Conservation (phyloP, 2,797 vertebrate genomes). For the Acipenser transmontanus region DNA sequence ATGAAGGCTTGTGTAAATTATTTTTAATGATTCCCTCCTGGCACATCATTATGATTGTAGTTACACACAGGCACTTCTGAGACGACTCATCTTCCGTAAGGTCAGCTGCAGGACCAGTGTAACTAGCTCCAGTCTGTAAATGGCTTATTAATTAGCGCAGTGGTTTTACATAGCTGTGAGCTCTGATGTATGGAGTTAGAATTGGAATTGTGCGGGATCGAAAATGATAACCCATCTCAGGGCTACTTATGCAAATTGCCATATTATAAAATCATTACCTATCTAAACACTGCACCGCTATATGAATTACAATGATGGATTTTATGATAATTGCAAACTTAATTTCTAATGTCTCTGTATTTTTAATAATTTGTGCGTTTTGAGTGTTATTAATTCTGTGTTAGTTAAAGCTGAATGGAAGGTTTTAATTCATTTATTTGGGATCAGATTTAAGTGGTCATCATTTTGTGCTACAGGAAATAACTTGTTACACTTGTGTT, state of each 20-base stretch:
- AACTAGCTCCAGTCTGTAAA: conserved; percentile 97
- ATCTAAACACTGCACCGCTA: conserved; percentile 97
- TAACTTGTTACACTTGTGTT: conserved; percentile 30
- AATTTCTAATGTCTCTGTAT: conserved; percentile 83
- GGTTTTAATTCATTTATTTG: conserved; percentile 53
- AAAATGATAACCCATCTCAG: conserved; percentile 97
- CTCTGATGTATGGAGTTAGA: conserved; percentile 96
- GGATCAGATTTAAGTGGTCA: conserved; percentile 48
- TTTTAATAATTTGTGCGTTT: conserved; percentile 86
- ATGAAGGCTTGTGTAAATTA: conserved; percentile 99
- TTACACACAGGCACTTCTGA: conserved; percentile 98
- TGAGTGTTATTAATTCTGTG: conserved; percentile 92
- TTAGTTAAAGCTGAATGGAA: conserved; percentile 84
- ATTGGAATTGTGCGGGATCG: conserved; percentile 94
- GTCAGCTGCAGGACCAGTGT: conserved; percentile 93
- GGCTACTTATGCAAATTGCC: conserved; percentile 99
- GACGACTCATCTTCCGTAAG: conserved; percentile 87
- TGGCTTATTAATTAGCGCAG: conserved; percentile 99
- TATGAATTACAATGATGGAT: conserved; percentile 99
- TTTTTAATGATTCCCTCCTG: conserved; percentile 99
- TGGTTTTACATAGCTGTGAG: conserved; percentile 97
- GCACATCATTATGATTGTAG: conserved; percentile 99
- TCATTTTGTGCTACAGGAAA: conserved; percentile 37
- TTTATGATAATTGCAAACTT: conserved; percentile 99
- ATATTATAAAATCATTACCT: conserved; percentile 99